These are phyloP conservation scores for Eulithis prunata DNA, from an alignment of 2,888 invertebrate species.

Conservation along the genomic window DNA sequence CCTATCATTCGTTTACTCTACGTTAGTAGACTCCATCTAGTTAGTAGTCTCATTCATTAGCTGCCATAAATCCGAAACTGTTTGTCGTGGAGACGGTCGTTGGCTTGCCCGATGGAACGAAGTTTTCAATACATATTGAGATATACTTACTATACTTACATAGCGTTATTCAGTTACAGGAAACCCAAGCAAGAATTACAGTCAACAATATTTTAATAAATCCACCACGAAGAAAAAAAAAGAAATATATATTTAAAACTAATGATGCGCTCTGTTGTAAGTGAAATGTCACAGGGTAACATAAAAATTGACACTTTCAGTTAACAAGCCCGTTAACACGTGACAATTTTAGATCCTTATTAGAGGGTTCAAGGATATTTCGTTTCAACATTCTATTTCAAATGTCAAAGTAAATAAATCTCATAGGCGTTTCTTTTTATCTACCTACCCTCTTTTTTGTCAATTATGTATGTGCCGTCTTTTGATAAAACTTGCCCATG, in stretches of 20 bases:
- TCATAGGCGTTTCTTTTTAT: constrained; percentile 5
- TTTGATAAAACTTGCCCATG: background rate
- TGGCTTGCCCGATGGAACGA: constrained; percentile 52
- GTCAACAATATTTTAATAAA: too few relatives aligned
- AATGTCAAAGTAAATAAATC: constrained; percentile 13
- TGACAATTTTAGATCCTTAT: constrained; percentile 14
- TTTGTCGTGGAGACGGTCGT: constrained; percentile 69
- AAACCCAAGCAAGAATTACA: too few relatives aligned
- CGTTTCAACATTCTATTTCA: constrained; percentile 12
- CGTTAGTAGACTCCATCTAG: constrained; percentile 44
- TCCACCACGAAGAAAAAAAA: background rate
- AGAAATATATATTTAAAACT: constrained; percentile 1
- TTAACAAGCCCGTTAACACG: constrained; percentile 19
- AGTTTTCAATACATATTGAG: too few relatives aligned
- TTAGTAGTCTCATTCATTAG: constrained; percentile 57
- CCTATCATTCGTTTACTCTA: constrained; percentile 38
- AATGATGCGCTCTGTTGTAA: background rate
- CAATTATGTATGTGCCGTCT: background rate
- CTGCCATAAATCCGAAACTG: constrained; percentile 69
- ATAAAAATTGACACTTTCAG: constrained; percentile 12
- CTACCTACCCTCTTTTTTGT: background rate
- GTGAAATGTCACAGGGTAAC: background rate
- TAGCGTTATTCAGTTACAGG: too few relatives aligned
- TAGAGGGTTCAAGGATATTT: constrained; percentile 24
- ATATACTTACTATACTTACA: too few relatives aligned